Conservation (phyloP, 2,113 vertebrate genomes). For the Martes martes region DNA sequence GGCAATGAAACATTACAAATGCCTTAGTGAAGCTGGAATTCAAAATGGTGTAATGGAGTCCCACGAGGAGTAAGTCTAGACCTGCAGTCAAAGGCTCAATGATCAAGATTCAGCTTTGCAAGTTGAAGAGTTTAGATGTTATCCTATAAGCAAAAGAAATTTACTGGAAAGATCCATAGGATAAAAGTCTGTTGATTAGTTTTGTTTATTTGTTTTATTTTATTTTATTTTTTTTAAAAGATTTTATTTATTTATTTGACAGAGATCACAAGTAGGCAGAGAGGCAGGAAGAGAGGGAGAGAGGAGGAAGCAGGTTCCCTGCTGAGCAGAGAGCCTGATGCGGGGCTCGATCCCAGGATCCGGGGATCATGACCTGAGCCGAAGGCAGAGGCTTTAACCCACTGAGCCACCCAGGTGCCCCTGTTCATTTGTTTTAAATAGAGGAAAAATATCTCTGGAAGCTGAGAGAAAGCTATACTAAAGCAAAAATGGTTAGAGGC, state of each 20-base stretch:
- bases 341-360: too few species aligned
- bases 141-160: not conserved
- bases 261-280: too few species aligned
- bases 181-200: not conserved
- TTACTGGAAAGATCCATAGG: not conserved
- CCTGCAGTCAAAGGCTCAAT: not conserved
- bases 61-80: not conserved
- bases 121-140: not conserved
- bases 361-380: too few species aligned
- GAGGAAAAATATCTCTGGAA: not conserved
- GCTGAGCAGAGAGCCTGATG: too few species aligned
- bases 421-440: not conserved
- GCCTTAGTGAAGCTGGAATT: not conserved
- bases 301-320: too few species aligned
- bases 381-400: too few species aligned
- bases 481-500: not conserved
- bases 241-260: too few species aligned
- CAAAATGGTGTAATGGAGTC: not conserved
- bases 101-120: not conserved
- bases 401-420: too few species aligned
- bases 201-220: not conserved
- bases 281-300: too few species aligned
- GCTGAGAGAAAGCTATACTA: not conserved
- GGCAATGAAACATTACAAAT: not conserved
- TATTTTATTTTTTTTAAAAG: too few species aligned